Evolutionary conservation across 2,888 invertebrate genomes (phyloP).

Genomic region (Athalia cordata): DNA sequence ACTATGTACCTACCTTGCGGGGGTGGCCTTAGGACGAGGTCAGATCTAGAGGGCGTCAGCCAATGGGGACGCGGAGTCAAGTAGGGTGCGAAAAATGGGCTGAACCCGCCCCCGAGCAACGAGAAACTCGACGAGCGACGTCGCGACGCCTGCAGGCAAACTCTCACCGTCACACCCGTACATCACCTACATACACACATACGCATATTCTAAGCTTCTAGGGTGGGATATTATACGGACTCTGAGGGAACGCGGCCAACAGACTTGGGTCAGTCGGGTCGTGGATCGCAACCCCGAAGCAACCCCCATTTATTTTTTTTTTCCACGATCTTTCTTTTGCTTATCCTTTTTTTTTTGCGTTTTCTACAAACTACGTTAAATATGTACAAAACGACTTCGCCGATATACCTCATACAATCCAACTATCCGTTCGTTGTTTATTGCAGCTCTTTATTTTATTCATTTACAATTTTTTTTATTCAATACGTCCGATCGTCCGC

Average conservation of each 20-base stretch:
- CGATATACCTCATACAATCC: too few species aligned
- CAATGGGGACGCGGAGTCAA: slow-evolving; percentile 70
- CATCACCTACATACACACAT: neutral
- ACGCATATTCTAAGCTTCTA: neutral
- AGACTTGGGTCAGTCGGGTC: slow-evolving; percentile 71
- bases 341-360: too few species aligned
- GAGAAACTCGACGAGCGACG: neutral
- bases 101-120: slow-evolving; percentile 55
- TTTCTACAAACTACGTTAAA: too few species aligned
- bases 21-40: slow-evolving; percentile 63
- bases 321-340: too few species aligned
- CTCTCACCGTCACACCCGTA: neutral
- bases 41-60: slow-evolving; percentile 67
- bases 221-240: neutral
- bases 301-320: too few species aligned
- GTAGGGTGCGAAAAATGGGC: slow-evolving; percentile 72
- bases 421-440: too few species aligned
- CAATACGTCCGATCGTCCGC: too few species aligned
- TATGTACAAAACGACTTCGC: too few species aligned
- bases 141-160: neutral
- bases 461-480: too few species aligned
- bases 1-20: slow-evolving; percentile 31
- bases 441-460: too few species aligned
- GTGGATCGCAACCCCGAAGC: slow-evolving; percentile 67
- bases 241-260: slow-evolving; percentile 59